These are phyloP conservation scores for Drosophila dives DNA, from an alignment of 2,888 invertebrate genomes.

Conservation along the genomic window DNA sequence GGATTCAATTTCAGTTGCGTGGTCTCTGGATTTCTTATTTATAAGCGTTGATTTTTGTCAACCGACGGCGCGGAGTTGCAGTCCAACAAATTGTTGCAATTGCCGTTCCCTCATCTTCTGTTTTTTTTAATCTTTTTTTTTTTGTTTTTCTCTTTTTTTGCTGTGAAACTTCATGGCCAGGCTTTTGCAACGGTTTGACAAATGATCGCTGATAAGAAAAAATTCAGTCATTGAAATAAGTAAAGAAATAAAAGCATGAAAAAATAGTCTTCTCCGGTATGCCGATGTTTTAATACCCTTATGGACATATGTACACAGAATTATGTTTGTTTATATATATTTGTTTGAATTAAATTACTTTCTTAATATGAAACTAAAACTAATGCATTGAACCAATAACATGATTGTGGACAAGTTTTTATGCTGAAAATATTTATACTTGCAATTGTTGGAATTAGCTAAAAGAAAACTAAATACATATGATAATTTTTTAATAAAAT, in stretches of 20 bases:
- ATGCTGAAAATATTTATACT: not conserved
- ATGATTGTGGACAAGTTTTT: not conserved
- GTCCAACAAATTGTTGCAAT: slow-evolving; percentile 65
- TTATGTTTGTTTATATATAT: not conserved
- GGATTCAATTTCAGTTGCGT: slow-evolving; percentile 43
- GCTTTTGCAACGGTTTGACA: slow-evolving; percentile 48
- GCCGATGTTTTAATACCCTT: slow-evolving; percentile 2
- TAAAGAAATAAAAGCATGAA: slow-evolving; percentile 1
- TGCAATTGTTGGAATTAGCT: not conserved
- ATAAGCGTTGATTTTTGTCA: slow-evolving; percentile 57
- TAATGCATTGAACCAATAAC: not conserved
- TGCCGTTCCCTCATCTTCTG: slow-evolving; percentile 25
- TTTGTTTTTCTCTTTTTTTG: slow-evolving; percentile 1
- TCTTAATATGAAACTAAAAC: not conserved
- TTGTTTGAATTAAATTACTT: not conserved
- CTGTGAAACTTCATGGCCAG: slow-evolving; percentile 20
- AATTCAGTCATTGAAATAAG: slow-evolving; percentile 27
- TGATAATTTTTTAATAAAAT: not conserved
- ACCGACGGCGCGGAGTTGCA: slow-evolving; percentile 25
- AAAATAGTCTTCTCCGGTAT: not conserved
- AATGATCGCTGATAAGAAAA: slow-evolving; percentile 62
- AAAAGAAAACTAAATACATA: not conserved
- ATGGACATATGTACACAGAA: not conserved
- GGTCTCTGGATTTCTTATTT: slow-evolving; percentile 60
- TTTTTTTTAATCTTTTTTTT: not conserved